phyloP scores from a whole-genome alignment of 1,140 invertebrate species.

The Littorina saxatilis region DNA sequence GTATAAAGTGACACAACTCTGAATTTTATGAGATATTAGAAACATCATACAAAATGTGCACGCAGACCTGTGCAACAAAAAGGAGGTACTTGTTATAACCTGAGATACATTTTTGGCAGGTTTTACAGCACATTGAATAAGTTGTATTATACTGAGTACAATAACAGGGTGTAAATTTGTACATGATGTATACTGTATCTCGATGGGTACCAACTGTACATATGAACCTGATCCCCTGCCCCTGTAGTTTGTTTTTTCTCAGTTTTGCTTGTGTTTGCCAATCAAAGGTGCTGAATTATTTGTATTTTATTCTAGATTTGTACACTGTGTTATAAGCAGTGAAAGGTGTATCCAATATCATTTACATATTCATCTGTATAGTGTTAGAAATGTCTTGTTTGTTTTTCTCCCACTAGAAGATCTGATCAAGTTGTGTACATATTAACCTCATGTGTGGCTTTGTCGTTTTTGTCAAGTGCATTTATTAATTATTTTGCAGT shows the following conservation, averaged over 20 bases:
- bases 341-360: not conserved
- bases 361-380: not conserved
- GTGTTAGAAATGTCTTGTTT: not conserved
- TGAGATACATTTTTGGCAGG: too few relatives aligned
- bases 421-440: not conserved
- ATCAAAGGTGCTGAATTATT: slow-evolving; percentile 26
- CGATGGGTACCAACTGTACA: not conserved
- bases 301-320: not conserved
- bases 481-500: too few relatives aligned
- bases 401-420: not conserved
- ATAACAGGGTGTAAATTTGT: not conserved
- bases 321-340: not conserved
- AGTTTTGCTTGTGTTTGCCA: not conserved
- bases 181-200: not conserved
- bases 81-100: too few relatives aligned
- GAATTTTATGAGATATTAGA: too few relatives aligned
- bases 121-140: too few relatives aligned
- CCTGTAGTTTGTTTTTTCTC: not conserved
- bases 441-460: not conserved
- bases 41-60: too few relatives aligned
- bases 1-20: too few relatives aligned
- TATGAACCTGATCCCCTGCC: not conserved
- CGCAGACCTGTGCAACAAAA: too few relatives aligned
- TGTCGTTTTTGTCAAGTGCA: not conserved
- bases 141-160: too few relatives aligned